A percentile compares a stretch with the other conserved stretches of the same genome.
Evolutionary conservation across 2,888 invertebrate genomes (phyloP).

Genomic region (Dryobotodes eremita): DNA sequence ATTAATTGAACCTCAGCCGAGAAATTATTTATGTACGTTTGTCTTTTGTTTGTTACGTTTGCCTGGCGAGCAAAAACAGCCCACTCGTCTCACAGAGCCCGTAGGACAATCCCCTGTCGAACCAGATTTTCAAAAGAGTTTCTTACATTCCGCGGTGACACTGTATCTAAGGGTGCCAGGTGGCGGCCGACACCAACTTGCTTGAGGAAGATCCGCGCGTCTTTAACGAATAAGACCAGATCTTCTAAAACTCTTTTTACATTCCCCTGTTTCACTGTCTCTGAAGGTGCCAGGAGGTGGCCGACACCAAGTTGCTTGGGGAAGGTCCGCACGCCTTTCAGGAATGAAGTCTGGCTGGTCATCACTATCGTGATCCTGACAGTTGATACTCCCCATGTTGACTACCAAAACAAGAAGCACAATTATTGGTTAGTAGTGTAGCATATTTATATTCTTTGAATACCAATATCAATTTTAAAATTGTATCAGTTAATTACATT

Average conservation of each 20-base stretch:
- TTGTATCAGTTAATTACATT: no score
- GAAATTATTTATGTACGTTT: no score
- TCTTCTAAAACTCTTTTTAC: not conserved
- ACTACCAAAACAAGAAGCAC: not conserved
- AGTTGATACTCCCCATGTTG: not conserved
- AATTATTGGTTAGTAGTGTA: no score
- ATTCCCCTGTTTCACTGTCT: not conserved
- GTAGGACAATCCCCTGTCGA: no score
- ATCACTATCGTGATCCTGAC: not conserved
- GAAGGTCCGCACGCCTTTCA: not conserved
- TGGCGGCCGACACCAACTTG: not conserved
- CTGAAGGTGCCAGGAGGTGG: not conserved
- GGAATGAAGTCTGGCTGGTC: not conserved
- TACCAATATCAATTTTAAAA: no score
- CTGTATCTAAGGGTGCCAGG: not conserved
- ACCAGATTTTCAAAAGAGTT: not conserved
- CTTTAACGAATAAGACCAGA: not conserved
- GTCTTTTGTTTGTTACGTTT: no score
- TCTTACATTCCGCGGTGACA: not conserved
- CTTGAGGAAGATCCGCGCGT: not conserved
- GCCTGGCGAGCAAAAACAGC: no score
- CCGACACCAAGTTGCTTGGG: not conserved
- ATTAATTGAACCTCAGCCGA: no score
- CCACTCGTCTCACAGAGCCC: no score
- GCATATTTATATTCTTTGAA: no score